Evolutionary conservation across 2,888 invertebrate species (phyloP).

Genomic region (Agonopterix arenella): DNA sequence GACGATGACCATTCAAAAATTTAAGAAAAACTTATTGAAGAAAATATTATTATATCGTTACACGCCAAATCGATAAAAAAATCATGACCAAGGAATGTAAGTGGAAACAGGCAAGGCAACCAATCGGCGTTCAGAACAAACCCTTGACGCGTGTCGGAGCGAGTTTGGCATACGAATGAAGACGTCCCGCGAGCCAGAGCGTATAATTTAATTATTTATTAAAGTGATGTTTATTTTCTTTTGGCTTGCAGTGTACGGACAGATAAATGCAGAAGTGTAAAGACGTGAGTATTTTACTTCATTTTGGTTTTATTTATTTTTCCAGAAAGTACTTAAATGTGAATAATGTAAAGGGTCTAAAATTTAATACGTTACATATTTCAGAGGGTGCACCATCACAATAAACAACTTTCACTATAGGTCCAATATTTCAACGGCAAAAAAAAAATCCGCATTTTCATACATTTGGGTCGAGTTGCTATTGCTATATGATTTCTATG

Average conservation of each 20-base stretch:
- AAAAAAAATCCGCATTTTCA: no score
- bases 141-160: constrained; percentile 1
- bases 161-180: constrained; percentile 1
- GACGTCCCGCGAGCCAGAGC: not conserved
- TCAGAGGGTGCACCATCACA: no score
- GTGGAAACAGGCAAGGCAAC: not conserved
- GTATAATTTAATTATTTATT: constrained; percentile 1
- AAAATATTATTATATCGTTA: not conserved
- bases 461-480: no score
- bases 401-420: no score
- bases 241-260: not conserved
- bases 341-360: no score
- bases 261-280: not conserved
- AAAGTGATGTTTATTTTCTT: constrained; percentile 1
- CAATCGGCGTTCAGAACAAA: constrained; percentile 2
- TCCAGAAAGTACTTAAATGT: no score
- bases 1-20: no score
- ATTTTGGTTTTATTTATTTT: not conserved
- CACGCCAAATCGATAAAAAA: not conserved
- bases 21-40: no score
- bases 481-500: no score
- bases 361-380: no score
- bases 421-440: no score
- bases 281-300: not conserved
- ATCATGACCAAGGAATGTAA: not conserved